phyloP scores from a whole-genome alignment of 2,113 vertebrate genomes.

The Elephantulus edwardii region DNA sequence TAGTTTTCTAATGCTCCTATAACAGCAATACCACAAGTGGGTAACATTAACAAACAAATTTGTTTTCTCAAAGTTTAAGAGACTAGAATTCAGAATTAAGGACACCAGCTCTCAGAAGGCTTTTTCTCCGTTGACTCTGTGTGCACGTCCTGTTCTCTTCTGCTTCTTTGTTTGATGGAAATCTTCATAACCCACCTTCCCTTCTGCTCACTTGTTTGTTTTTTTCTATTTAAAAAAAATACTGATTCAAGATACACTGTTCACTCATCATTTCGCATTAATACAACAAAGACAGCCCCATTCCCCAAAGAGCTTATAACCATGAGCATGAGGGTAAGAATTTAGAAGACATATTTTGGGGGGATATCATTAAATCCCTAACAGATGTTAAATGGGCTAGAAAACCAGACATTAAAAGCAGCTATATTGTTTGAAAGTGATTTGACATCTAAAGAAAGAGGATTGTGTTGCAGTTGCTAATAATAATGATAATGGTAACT shows the following conservation, averaged over 20 bases:
- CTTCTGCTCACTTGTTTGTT: background rate
- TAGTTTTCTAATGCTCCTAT: background rate
- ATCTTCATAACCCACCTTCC: background rate
- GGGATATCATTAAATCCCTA: background rate
- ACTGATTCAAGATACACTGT: background rate
- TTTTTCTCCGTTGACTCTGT: background rate
- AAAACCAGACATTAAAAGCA: constrained; percentile 22
- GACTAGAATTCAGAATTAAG: background rate
- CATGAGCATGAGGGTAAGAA: background rate
- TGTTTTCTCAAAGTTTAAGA: background rate
- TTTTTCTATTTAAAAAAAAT: background rate
- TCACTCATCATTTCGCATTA: background rate
- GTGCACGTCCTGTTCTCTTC: background rate
- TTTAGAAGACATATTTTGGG: background rate
- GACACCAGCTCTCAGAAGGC: background rate
- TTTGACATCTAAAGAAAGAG: constrained; percentile 35
- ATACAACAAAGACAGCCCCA: background rate
- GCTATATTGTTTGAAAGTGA: background rate
- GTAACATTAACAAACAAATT: background rate
- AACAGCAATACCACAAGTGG: background rate
- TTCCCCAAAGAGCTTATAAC: background rate
- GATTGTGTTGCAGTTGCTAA: constrained; percentile 29
- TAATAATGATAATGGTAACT: constrained; percentile 1
- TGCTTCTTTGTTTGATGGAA: background rate
- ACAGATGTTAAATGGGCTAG: background rate